Evolutionary conservation across 2,888 invertebrate genomes (phyloP), one percentile per base, ranked within the genome.

Genomic region (Gryllus longicercus): DNA sequence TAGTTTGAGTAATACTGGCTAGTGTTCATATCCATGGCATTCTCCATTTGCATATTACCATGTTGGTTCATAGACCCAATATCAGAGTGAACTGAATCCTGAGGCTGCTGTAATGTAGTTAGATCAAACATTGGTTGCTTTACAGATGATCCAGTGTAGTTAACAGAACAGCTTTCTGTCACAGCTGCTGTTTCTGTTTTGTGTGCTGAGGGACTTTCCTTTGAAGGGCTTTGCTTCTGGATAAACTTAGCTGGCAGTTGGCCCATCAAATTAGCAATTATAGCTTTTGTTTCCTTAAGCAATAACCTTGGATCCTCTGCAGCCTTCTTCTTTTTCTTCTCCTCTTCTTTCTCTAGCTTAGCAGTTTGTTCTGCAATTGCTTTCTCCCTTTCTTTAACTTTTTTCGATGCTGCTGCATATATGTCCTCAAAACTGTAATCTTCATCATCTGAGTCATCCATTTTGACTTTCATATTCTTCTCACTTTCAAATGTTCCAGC

Each of bases 391-490:
- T 92, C 92, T 83, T 90, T 91, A 0, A 94, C 92, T 85, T 94
- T 94, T 84, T 92, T 91, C 1, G 92, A 92, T 0, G 93, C 94
- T 0, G 93, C 93, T 86, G 93, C 91, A 84, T 94, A 93, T 76
- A 94, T 93, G 86, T 95, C 95, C 83, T 95, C 94, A 82, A 93
- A 94, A n/a, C 92, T 91, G 84, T 95, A 95, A 85, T 95, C 95
- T 84, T 95, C 95, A 81, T 92, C 92, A 81, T 93, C 94, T 83
- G 91, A 90, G 79, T 91, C 92, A 49, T 81, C 79, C 1, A 85
- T 84, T 51, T 85, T 86, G 1, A 85, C 85, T 8, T 86, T 85
- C 11, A 84, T 82, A 38, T 82, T 84, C 85, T 14, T 85, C 85
- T 38, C 86, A 86, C 16, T 86, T 86, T 10, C 87, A 86, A 75